These are phyloP conservation scores for Tetramorium bicarinatum DNA, from an alignment of 2,888 invertebrate genomes.

Conservation along the genomic window DNA sequence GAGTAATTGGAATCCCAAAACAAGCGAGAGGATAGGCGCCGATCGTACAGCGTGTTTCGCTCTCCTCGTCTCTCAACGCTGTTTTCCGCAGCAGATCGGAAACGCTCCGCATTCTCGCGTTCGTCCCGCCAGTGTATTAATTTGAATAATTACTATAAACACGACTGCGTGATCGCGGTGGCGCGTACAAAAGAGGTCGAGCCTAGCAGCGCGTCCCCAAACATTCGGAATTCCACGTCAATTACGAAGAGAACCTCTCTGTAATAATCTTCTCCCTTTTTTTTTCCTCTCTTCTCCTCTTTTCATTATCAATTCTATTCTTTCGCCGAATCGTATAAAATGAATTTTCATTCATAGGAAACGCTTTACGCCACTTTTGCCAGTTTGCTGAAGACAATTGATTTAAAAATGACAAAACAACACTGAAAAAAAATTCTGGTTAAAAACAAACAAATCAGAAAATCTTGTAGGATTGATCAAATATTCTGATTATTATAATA, in stretches of 20 bases:
- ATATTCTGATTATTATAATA: no score
- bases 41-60: constrained; percentile 16
- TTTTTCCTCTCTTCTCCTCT: neutral
- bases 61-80: neutral
- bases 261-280: neutral
- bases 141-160: constrained; percentile 47
- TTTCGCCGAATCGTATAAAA: neutral
- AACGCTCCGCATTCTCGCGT: neutral
- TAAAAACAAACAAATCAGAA: no score
- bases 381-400: neutral
- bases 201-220: neutral
- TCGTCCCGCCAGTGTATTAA: constrained; percentile 10
- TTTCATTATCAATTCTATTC: constrained; percentile 9
- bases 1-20: constrained; percentile 54
- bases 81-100: constrained; percentile 14
- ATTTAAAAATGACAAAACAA: neutral
- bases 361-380: neutral
- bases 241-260: neutral
- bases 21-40: constrained; percentile 29
- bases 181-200: constrained; percentile 44
- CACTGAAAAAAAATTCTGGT: no score
- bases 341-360: neutral
- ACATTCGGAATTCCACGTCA: constrained; percentile 11
- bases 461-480: no score
- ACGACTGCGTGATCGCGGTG: neutral